Evolutionary conservation across 2,113 vertebrate genomes (phyloP).

Genomic region (Chaetops frenatus): DNA sequence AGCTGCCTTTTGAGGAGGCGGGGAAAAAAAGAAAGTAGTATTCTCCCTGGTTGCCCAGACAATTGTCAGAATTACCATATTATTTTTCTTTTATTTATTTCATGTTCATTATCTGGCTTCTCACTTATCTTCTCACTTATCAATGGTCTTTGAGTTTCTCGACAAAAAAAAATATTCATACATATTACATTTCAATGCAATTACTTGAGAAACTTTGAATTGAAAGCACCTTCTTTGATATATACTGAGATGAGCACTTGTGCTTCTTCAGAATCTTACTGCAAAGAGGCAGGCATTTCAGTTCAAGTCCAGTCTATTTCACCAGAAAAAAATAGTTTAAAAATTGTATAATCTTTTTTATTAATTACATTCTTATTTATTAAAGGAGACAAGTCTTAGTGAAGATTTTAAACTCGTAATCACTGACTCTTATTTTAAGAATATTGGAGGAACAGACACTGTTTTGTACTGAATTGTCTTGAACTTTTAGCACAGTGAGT

Average conservation of each 20-base stretch:
- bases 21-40: background rate
- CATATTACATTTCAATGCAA: background rate
- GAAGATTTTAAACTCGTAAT: background rate
- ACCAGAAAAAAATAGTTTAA: background rate
- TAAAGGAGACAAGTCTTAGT: background rate
- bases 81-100: background rate
- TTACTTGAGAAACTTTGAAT: background rate
- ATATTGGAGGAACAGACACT: rapidly evolving
- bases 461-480: background rate
- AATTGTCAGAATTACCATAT: background rate
- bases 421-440: background rate
- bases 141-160: background rate
- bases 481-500: background rate
- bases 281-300: background rate
- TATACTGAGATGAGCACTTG: background rate
- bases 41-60: background rate
- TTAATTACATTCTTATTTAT: too few relatives aligned
- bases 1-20: background rate
- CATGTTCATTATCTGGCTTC: background rate
- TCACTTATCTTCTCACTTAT: too few relatives aligned
- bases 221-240: background rate
- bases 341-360: background rate
- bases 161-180: background rate
- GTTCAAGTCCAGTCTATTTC: background rate
- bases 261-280: background rate